These are phyloP conservation scores for Barypeithes pellucidus DNA, from an alignment of 2,888 invertebrate genomes.

Conservation along the genomic window DNA sequence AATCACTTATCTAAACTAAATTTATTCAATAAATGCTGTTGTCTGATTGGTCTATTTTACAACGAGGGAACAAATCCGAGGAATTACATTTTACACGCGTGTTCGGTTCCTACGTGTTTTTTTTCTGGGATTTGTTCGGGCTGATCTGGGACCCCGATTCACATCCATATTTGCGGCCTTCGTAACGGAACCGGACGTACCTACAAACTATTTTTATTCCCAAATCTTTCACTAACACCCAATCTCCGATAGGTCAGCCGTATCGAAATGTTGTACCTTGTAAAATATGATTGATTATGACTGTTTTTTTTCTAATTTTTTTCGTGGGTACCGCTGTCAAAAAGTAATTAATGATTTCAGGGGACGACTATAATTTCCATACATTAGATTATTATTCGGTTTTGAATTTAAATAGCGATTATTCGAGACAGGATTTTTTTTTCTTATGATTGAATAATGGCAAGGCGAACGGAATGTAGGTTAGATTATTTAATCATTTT, in stretches of 20 bases:
- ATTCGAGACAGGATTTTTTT: conserved; percentile 41
- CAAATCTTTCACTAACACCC: conserved; percentile 22
- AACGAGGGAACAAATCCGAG: too few relatives aligned
- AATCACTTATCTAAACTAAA: too few relatives aligned
- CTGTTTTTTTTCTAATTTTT: conserved; percentile 39
- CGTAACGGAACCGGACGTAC: conserved; percentile 19
- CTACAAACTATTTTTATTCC: conserved; percentile 15
- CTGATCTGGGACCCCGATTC: background rate
- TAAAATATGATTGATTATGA: conserved; percentile 46
- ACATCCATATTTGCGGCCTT: conserved; percentile 1
- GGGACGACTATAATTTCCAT: conserved; percentile 38
- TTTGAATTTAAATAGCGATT: conserved; percentile 44
- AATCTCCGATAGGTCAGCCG: conserved; percentile 28
- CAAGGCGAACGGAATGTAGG: conserved; percentile 31
- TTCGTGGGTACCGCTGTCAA: conserved; percentile 50
- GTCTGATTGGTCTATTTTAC: too few relatives aligned
- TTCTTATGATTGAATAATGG: conserved; percentile 13
- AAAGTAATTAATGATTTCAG: conserved; percentile 45
- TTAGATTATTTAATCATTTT: conserved; percentile 38
- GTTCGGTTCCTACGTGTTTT: too few relatives aligned
- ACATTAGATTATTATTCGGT: conserved; percentile 48
- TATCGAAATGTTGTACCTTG: conserved; percentile 42
- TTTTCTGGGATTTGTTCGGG: background rate
- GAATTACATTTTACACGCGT: too few relatives aligned
- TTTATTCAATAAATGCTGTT: too few relatives aligned